Percentiles rank a stretch among this genome's conserved stretches.
Conservation (phyloP, 1,140 invertebrate genomes). For the Drosophila truncata region DNA sequence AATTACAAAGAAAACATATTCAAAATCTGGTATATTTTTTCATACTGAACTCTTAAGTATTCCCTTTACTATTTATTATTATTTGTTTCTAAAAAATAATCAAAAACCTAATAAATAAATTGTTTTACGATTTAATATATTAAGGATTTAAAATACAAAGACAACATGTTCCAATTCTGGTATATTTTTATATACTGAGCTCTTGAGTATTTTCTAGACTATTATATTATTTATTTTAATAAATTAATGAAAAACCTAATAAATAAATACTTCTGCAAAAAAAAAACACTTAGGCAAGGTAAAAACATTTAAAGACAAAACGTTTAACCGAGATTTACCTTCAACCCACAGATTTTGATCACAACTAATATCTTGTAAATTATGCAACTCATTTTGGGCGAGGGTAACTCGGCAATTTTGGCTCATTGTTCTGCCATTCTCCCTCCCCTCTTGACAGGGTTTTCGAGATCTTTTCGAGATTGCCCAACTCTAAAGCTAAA, state of each 20-base stretch:
- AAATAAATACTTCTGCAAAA: background rate
- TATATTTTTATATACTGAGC: too few species aligned
- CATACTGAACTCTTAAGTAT: too few species aligned
- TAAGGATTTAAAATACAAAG: too few species aligned
- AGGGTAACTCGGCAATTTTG: slow-evolving; percentile 23
- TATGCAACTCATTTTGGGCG: slow-evolving; percentile 38
- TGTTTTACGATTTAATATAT: too few species aligned
- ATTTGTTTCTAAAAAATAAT: too few species aligned
- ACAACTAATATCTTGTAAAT: slow-evolving; percentile 28
- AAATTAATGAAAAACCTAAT: background rate
- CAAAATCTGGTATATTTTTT: too few species aligned
- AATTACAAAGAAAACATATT: too few species aligned
- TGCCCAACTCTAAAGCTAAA: slow-evolving; percentile 7
- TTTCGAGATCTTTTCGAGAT: slow-evolving; percentile 12
- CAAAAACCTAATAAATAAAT: too few species aligned
- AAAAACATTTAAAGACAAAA: slow-evolving; percentile 5
- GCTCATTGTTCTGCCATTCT: slow-evolving; percentile 48
- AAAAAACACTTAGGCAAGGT: background rate
- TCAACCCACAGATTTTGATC: slow-evolving; percentile 27
- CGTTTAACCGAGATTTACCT: slow-evolving; percentile 19
- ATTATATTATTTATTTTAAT: background rate
- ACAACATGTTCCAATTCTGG: too few species aligned
- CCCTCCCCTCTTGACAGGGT: slow-evolving; percentile 19
- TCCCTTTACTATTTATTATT: too few species aligned
- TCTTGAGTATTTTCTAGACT: too few species aligned